phyloP scores from a whole-genome alignment of 2,888 invertebrate genomes.

The Silvanus unidentatus region DNA sequence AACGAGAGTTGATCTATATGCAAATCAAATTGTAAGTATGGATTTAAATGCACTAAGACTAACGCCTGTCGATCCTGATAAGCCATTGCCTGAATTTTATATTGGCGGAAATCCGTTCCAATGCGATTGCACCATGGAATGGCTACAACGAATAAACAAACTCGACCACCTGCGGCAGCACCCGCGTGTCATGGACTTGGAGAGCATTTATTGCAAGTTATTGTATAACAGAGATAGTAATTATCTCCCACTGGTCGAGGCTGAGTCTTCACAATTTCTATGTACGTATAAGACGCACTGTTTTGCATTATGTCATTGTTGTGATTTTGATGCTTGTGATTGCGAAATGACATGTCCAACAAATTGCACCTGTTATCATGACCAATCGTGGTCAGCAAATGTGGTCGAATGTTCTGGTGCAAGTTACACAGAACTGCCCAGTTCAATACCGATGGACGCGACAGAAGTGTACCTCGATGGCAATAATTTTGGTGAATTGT shows the following conservation, averaged over 20 bases:
- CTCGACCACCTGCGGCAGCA: constrained; percentile 76
- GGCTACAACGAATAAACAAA: constrained; percentile 87
- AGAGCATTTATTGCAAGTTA: constrained; percentile 82
- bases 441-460: constrained; percentile 89
- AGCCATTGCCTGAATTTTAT: constrained; percentile 81
- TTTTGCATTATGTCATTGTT: constrained; percentile 91
- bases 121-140: constrained; percentile 93
- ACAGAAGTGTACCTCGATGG: constrained; percentile 92
- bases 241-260: constrained; percentile 80
- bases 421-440: constrained; percentile 76
- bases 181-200: constrained; percentile 85
- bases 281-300: constrained; percentile 91
- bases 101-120: constrained; percentile 91
- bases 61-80: constrained; percentile 69
- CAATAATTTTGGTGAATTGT: constrained; percentile 80
- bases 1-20: constrained; percentile 85
- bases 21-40: constrained; percentile 85
- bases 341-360: constrained; percentile 95
- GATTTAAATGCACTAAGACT: constrained; percentile 83
- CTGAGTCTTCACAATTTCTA: constrained; percentile 82
- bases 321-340: constrained; percentile 95
- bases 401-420: constrained; percentile 85
- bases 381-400: constrained; percentile 88
- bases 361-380: constrained; percentile 92
- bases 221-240: constrained; percentile 78